Evolutionary conservation across 2,888 invertebrate genomes (phyloP).

Genomic region (Spilarctia lutea): DNA sequence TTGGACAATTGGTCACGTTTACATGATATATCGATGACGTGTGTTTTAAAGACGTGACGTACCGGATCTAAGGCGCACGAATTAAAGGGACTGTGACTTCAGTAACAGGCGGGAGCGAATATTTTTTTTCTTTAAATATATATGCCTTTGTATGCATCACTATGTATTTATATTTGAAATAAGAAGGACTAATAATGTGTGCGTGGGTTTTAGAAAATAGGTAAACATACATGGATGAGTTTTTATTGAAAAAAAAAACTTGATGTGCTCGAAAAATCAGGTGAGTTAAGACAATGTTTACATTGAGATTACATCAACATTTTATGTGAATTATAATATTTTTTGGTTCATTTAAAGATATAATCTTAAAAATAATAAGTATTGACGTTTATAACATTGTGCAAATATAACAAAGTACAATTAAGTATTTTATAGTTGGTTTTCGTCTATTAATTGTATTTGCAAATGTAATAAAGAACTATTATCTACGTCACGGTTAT

Average conservation of each 20-base stretch:
- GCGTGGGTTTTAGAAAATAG: no score
- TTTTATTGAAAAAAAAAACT: no score
- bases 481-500: not conserved
- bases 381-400: no score
- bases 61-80: slow-evolving; percentile 37
- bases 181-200: no score
- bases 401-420: no score
- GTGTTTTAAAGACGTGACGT: slow-evolving; percentile 37
- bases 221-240: no score
- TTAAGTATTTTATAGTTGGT: no score
- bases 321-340: no score
- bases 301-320: no score
- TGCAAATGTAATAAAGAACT: not conserved
- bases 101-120: slow-evolving; percentile 13
- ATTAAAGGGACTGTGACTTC: slow-evolving; percentile 9
- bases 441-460: not conserved
- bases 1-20: slow-evolving; percentile 22
- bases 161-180: not conserved
- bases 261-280: not conserved
- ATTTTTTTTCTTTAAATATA: not conserved
- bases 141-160: not conserved
- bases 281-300: not conserved
- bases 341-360: no score
- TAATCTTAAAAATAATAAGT: no score
- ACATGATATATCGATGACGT: slow-evolving; percentile 20